Evolutionary conservation across 2,113 vertebrate genomes (phyloP).

Genomic region (Siniperca knerii): DNA sequence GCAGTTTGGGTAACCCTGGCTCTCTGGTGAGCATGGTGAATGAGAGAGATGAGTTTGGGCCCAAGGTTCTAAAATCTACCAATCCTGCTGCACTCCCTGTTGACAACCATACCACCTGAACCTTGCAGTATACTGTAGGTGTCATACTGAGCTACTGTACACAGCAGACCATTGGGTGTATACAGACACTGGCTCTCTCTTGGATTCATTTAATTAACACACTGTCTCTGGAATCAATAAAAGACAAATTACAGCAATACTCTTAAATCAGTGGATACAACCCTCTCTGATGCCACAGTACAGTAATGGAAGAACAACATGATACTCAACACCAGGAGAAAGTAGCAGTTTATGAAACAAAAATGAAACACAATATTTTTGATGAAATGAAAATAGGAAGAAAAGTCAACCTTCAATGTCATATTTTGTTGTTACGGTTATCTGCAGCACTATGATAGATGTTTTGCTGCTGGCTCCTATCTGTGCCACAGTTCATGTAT

Average conservation of each 20-base stretch:
- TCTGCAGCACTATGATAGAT: not conserved
- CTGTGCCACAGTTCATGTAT: not conserved
- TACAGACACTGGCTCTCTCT: slow-evolving; percentile 26
- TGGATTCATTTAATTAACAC: slow-evolving; percentile 44
- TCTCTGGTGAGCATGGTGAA: too few relatives aligned
- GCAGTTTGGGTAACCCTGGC: too few relatives aligned
- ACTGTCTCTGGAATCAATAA: slow-evolving; percentile 41
- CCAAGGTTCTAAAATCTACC: too few relatives aligned
- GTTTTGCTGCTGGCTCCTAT: not conserved
- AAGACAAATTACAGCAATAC: slow-evolving; percentile 30
- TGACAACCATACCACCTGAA: not conserved
- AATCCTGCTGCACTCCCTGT: too few relatives aligned
- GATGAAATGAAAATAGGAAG: not conserved
- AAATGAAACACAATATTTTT: not conserved
- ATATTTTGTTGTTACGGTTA: not conserved
- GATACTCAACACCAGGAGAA: not conserved
- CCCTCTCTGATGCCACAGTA: not conserved
- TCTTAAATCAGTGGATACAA: slow-evolving; percentile 18
- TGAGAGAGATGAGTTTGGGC: too few relatives aligned
- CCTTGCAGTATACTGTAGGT: not conserved
- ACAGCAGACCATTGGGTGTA: not conserved
- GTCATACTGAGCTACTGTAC: slow-evolving; percentile 3
- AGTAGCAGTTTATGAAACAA: not conserved
- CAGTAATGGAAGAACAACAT: not conserved
- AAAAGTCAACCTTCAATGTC: not conserved